phyloP scores from a whole-genome alignment of 2,797 vertebrate species.

The Coracias cyanogaster region DNA sequence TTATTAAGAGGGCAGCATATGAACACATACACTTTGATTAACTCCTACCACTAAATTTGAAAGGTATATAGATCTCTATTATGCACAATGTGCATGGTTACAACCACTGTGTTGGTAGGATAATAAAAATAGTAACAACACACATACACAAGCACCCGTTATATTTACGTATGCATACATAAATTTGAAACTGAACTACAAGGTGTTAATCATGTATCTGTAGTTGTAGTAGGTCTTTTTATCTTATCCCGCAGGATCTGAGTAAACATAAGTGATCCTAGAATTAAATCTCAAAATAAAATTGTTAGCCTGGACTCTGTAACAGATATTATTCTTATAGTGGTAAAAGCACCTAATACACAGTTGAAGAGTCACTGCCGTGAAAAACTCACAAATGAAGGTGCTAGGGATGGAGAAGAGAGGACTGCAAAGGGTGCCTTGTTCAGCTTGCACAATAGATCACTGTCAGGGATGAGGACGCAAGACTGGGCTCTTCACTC shows the following conservation, averaged over 20 bases:
- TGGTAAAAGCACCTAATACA: neutral
- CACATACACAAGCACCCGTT: neutral
- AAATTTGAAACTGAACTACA: neutral
- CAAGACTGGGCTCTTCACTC: fast-evolving
- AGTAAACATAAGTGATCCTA: neutral
- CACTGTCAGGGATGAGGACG: neutral
- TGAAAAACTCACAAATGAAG: neutral
- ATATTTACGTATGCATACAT: neutral
- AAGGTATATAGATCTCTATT: neutral
- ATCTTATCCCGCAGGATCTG: neutral
- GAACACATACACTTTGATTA: neutral
- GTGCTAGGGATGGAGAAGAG: neutral
- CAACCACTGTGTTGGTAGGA: neutral
- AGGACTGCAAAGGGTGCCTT: neutral
- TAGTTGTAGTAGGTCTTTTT: neutral
- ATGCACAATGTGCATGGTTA: neutral
- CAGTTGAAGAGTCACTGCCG: neutral
- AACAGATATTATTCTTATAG: neutral
- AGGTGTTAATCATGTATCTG: neutral
- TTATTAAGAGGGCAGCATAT: neutral
- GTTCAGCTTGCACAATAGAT: neutral
- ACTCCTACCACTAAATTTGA: neutral
- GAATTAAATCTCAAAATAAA: neutral
- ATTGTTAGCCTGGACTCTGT: neutral
- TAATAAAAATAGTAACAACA: neutral